Conservation (phyloP, 2,888 invertebrate species). For the Parnassius apollo region DNA sequence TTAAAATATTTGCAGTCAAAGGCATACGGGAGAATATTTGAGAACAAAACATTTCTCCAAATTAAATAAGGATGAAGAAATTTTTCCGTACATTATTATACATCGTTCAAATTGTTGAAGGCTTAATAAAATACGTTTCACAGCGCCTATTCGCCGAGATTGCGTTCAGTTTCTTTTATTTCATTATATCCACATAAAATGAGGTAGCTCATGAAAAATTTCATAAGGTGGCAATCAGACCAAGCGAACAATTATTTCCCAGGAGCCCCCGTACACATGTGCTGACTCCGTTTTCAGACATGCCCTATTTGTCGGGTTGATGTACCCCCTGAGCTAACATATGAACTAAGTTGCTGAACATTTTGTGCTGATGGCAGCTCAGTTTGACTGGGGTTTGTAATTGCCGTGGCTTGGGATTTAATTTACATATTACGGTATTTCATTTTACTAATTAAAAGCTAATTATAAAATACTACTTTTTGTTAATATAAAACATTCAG, state of each 20-base stretch:
- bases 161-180: slow-evolving; percentile 28
- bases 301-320: slow-evolving; percentile 69
- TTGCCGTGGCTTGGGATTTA: slow-evolving; percentile 25
- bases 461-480: no score
- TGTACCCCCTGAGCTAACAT: slow-evolving; percentile 53
- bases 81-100: no score
- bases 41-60: no score
- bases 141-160: slow-evolving; percentile 10
- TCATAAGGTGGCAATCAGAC: slow-evolving; percentile 63
- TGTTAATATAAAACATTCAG: no score
- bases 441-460: no score
- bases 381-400: slow-evolving; percentile 29
- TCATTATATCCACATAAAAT: slow-evolving; percentile 34
- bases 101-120: no score
- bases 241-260: slow-evolving; percentile 71
- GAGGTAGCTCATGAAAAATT: slow-evolving; percentile 50
- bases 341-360: slow-evolving; percentile 36
- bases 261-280: slow-evolving; percentile 67
- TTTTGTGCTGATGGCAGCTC: slow-evolving; percentile 30
- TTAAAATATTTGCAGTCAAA: no score
- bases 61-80: no score
- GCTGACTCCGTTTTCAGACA: slow-evolving; percentile 65
- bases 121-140: slow-evolving; percentile 18
- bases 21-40: no score
- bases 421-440: slow-evolving; percentile 18